These are phyloP conservation scores for Reticulitermes lucifugus DNA, from an alignment of 2,888 invertebrate species.

Conservation along the genomic window DNA sequence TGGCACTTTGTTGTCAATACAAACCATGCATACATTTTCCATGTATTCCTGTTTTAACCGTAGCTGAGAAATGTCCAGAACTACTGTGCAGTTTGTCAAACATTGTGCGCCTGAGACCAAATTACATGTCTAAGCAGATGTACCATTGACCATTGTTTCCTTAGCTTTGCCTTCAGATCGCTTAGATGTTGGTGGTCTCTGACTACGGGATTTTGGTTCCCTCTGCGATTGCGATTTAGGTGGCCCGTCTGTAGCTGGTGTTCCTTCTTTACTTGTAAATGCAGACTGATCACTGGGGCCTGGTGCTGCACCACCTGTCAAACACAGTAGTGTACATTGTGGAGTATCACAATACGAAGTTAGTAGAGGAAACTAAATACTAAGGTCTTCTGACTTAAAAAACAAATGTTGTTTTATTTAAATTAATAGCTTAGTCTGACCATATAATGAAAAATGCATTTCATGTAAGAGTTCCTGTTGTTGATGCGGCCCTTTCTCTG, in stretches of 20 bases:
- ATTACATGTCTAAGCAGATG: constrained; percentile 63
- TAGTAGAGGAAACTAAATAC: not conserved
- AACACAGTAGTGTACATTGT: not conserved
- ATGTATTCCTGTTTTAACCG: constrained; percentile 26
- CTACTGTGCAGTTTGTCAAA: constrained; percentile 47
- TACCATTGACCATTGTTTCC: constrained; percentile 76
- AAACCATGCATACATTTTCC: constrained; percentile 33
- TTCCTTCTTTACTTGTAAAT: constrained; percentile 60
- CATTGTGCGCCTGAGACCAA: constrained; percentile 45
- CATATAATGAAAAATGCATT: not conserved
- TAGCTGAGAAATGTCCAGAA: constrained; percentile 34
- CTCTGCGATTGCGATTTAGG: constrained; percentile 62
- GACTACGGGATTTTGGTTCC: constrained; percentile 60
- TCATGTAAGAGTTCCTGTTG: not conserved
- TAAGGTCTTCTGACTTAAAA: not conserved
- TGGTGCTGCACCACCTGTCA: constrained; percentile 55
- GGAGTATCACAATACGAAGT: not conserved
- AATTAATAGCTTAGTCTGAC: not conserved
- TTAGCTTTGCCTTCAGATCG: constrained; percentile 69
- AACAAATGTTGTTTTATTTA: not conserved
- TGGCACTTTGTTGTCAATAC: constrained; percentile 36
- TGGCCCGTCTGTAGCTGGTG: constrained; percentile 56
- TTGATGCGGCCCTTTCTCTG: not conserved
- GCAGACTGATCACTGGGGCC: constrained; percentile 60
- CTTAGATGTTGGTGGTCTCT: constrained; percentile 54